Base-by-base conservation (phyloP, 2,888 invertebrate genomes). In the Aspidapion aeneum region DNA sequence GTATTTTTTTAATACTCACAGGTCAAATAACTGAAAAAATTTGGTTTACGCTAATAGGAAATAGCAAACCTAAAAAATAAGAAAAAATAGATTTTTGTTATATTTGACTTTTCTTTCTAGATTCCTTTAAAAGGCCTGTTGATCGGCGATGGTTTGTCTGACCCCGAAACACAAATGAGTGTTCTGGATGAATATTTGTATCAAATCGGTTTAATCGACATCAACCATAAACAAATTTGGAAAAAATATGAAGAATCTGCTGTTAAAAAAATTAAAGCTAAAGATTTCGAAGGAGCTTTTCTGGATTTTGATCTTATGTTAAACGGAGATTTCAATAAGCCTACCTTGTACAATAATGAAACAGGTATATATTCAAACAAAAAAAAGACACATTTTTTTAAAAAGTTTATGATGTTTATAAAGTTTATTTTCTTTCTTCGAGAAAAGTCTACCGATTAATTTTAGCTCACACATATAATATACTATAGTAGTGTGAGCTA, bases 241-340 rank as follows among this genome's bases (percentile, higher is more conserved):
- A 82, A 87, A 60, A 73, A 81, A 2, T 84, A 85, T 64, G 90
- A 92, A 77, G 77, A 82, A 7, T 75, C 85, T 76, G 84, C 68
- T 18, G 62, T 72, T 2, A 75, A 83, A 49, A 85, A 83, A 68
- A 93, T 94, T n/a, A 77, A 85, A 68, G 77, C 84, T 1, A 80
- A 84, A 57, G 81, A 91, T 65, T 92, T 85, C 83, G 74, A 81
- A 0, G 83, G 89, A 65, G 93, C 93, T 0, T 92, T 90, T 74
- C 80, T 88, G 57, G 78, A 86, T 0, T 91, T 92, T 74, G 90
- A 93, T 75, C 76, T 80, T 1, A 78, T 94, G 1, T 78, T 94
- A 51, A 88, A 91, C 73, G 87, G 87, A 17, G 90, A 91, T 75
- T 80, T 89, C 58, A 84, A 80, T 56, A 77, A 81, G 21, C 79